Base-by-base conservation (phyloP, 2,113 vertebrate species). In the Caracal caracal region DNA sequence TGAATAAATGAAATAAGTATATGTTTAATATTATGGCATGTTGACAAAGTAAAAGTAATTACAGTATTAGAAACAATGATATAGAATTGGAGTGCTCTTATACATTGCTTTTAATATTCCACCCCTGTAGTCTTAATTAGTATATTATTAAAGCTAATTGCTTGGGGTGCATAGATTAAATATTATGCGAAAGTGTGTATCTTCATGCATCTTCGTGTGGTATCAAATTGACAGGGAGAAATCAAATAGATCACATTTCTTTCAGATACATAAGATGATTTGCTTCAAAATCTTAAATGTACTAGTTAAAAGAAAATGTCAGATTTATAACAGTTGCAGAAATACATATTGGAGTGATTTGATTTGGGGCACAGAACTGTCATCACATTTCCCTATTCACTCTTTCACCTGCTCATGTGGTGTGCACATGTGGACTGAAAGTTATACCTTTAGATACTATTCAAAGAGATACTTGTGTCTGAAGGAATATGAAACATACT, bases 341-440 rank as follows among this genome's bases (percentile, higher is more conserved):
- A 96, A 53, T 86, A 37, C 47, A 88, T 89, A 4, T 51, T 97
- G 53, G 35, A 96, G 63, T 68, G 80, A 91, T 94, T 95, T 94
- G n/a, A 95, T 81, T 91, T 93, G 8, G 79, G 73, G 43, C 20
- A 95, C 24, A 84, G 91, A 80, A 2, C 22, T 97, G 68, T 97
- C 97, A 97, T 49, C 59, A 68, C 71, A 17, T 40, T 40, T 97
- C 84, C 49, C 9, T 7, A 59, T 51, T 94, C 83, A 95, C 61
- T 95, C 33, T 87, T 86, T 87, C 61, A 73, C 78, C n/a, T 96
- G 19, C 8, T 47, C 88, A 96, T 83, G 12, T 71, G 95, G 79
- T 78, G 16, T 66, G 78, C 37, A 49, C 59, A 56, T 6, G 2
- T 79, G 13, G 71, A 33, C 56, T 96, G 30, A 65, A 96, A 66